phyloP scores from a whole-genome alignment of 2,797 vertebrate species.

The Myoxocephalus aenaeus region DNA sequence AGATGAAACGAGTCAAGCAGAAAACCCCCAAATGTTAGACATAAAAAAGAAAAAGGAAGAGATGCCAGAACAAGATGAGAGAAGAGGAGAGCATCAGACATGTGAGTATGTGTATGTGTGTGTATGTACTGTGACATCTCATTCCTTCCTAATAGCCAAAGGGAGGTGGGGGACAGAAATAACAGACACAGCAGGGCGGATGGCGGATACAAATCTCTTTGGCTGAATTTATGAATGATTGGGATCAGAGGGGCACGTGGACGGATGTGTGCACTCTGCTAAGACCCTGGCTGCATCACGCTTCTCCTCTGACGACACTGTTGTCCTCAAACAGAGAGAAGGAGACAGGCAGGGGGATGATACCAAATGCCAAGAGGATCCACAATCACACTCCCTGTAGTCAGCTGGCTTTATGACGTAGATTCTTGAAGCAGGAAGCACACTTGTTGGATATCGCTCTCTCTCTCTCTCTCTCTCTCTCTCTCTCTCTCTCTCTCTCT shows the following conservation, averaged over 20 bases:
- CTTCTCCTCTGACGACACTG: constrained; percentile 35
- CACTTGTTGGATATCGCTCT: neutral
- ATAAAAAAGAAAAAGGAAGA: neutral
- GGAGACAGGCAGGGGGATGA: constrained; percentile 27
- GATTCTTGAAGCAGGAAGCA: constrained; percentile 24
- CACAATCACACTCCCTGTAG: constrained; percentile 26
- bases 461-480: neutral
- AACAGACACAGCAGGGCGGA: constrained; percentile 62
- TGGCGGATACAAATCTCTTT: constrained; percentile 64
- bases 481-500: too few species aligned
- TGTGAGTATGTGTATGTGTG: constrained; percentile 42
- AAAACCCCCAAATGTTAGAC: neutral
- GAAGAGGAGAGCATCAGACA: constrained; percentile 12
- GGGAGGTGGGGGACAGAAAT: constrained; percentile 58
- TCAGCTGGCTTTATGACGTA: constrained; percentile 30
- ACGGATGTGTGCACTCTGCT: constrained; percentile 57
- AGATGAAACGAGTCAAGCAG: neutral
- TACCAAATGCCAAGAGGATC: constrained; percentile 29
- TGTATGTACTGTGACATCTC: constrained; percentile 53
- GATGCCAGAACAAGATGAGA: constrained; percentile 17
- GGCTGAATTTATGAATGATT: constrained; percentile 84
- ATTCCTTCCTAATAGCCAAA: constrained; percentile 73
- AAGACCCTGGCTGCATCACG: constrained; percentile 49
- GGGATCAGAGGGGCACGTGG: constrained; percentile 78
- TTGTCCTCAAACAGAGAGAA: constrained; percentile 39